phyloP scores from a whole-genome alignment of 2,113 vertebrate species.

The Gambusia affinis region DNA sequence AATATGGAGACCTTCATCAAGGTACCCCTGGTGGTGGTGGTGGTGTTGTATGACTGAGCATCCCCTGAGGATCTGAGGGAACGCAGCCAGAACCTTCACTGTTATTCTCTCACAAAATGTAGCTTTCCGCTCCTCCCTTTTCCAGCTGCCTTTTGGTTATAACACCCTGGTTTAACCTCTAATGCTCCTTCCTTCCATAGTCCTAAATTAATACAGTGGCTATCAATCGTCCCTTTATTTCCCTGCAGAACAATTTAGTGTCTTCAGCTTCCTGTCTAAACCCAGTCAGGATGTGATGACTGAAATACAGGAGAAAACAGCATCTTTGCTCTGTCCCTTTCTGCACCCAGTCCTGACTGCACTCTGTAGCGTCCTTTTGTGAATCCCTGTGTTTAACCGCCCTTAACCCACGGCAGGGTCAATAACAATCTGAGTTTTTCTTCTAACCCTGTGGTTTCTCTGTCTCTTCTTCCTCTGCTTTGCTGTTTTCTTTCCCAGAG shows the following conservation, averaged over 20 bases:
- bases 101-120: conserved; percentile 54
- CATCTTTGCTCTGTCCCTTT: conserved; percentile 40
- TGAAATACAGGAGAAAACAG: conserved; percentile 37
- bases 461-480: conserved; percentile 85
- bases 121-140: conserved; percentile 55
- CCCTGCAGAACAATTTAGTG: conserved; percentile 36
- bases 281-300: conserved; percentile 14
- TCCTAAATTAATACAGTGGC: conserved; percentile 41
- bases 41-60: conserved; percentile 78
- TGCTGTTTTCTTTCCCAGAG: conserved; percentile 94
- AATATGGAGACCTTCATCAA: conserved; percentile 99
- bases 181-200: conserved; percentile 46
- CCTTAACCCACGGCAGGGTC: conserved; percentile 59
- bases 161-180: conserved; percentile 69
- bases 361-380: conserved; percentile 35
- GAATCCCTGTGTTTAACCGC: conserved; percentile 35
- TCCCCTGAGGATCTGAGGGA: conserved; percentile 78
- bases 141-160: conserved; percentile 57
- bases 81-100: conserved; percentile 76
- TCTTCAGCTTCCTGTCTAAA: conserved; percentile 34
- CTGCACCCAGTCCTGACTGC: conserved; percentile 32
- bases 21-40: conserved; percentile 84
- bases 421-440: conserved; percentile 66
- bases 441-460: conserved; percentile 85
- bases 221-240: conserved; percentile 55